Evolutionary conservation across 2,797 vertebrate species (phyloP).

Genomic region (Micropoecilia bifurca): DNA sequence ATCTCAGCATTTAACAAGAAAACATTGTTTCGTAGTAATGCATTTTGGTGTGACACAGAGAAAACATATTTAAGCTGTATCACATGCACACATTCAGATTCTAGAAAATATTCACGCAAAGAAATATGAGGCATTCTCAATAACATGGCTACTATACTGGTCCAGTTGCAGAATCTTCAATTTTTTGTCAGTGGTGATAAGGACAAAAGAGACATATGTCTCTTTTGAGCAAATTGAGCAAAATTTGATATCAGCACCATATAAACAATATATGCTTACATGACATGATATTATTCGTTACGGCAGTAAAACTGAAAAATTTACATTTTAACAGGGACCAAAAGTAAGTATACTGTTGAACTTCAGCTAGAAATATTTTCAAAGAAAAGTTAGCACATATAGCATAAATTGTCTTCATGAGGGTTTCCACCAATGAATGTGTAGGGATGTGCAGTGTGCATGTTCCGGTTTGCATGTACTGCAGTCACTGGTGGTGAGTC

Average conservation of each 20-base stretch:
- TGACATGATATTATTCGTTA: neutral
- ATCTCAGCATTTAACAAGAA: conserved; percentile 51
- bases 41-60: conserved; percentile 16
- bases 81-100: conserved; percentile 13
- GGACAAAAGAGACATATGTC: conserved; percentile 3
- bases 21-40: conserved; percentile 34
- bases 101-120: conserved; percentile 12
- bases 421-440: conserved; percentile 39
- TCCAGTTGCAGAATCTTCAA: conserved; percentile 38
- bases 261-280: neutral
- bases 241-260: neutral
- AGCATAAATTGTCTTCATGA: conserved; percentile 25
- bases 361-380: conserved; percentile 14
- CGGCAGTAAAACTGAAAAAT: conserved; percentile 6
- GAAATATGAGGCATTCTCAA: conserved; percentile 9
- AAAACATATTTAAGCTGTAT: conserved; percentile 2
- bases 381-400: conserved; percentile 4
- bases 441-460: conserved; percentile 37
- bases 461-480: conserved; percentile 3
- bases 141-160: conserved; percentile 16
- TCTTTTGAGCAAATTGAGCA: neutral
- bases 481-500: conserved; percentile 69
- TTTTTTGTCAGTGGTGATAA: conserved; percentile 31
- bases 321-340: conserved; percentile 2
- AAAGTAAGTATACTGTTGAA: conserved; percentile 9